phyloP scores from a whole-genome alignment of 2,113 vertebrate species.

The Pseudois nayaur region DNA sequence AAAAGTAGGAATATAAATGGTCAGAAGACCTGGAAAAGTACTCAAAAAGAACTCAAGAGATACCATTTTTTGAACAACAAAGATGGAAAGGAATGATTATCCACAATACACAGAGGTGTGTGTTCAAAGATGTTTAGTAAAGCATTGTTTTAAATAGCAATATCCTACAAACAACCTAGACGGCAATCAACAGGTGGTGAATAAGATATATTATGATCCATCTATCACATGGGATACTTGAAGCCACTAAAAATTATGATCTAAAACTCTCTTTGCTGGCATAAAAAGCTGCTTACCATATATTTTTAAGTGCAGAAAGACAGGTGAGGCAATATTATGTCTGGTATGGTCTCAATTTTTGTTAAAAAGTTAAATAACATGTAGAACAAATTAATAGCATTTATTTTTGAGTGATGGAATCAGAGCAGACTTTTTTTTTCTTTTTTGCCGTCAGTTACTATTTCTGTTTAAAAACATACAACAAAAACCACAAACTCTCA shows the following conservation, averaged over 20 bases:
- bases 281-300: not conserved
- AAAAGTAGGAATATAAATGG: not conserved
- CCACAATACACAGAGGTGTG: not conserved
- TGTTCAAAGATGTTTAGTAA: not conserved
- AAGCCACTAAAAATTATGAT: not conserved
- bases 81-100: not conserved
- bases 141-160: not conserved
- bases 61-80: not conserved
- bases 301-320: not conserved
- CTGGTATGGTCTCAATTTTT: not conserved
- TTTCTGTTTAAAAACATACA: conserved; percentile 12
- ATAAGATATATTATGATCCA: not conserved
- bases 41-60: not conserved
- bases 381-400: not conserved
- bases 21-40: not conserved
- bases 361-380: not conserved
- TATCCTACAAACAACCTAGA: not conserved
- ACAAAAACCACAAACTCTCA: not conserved
- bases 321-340: not conserved
- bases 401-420: not conserved
- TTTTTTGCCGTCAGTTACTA: not conserved
- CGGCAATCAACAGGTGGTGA: not conserved
- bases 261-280: not conserved
- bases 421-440: not conserved
- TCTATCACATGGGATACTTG: not conserved